Base-by-base conservation (phyloP, 2,888 invertebrate species). In the Tachystola acroxantha region DNA sequence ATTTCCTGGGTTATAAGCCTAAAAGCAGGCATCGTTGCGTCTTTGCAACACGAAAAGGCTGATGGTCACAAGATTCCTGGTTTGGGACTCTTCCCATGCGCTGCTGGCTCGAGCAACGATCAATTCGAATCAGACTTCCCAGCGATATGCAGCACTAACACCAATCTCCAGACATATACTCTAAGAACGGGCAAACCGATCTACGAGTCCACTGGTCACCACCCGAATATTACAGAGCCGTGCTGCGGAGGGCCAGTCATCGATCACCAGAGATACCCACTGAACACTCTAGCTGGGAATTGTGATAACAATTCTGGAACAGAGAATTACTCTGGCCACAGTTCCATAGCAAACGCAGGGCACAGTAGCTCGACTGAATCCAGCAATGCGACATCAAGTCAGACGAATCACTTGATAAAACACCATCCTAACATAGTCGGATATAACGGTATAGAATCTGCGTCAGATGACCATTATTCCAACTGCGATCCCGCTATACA, bases 1-100 rank as follows among this genome's bases (percentile, higher is more conserved):
- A 88, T 96, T 52, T 94, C 94, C 0, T 96, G 96, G 90, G 96
- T 97, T 7, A 94, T 95, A 31, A 95, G 96, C 35, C 84, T 94
- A 13, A 91, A 90, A 64, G 89, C 89, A 2, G 88, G 85, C 3
- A 82, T 86, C 34, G 85, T 77, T 2, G 74, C 78, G 42, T 73
- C 88, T 46, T 87, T 93, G 34, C 93, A 92, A 48, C 90, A 94
- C 37, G 94, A 95, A 60, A 95, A 95, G 61, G 86, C 89, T 29
- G 89, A 88, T 35, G 88, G 88, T 0, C 88, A 88, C 36, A 90
- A 90, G 58, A 91, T 92, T 13, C 91, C 94, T 0, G 94, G 94
- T 0, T 91, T 95, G 51, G 94, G 94, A 4, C 76, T 95, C 32
- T 94, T 94, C 63, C 94, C 94, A 0, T 95, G 95, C 62, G 93